Base-by-base conservation (phyloP, 2,113 vertebrate species). In the Irena cyanogastra region DNA sequence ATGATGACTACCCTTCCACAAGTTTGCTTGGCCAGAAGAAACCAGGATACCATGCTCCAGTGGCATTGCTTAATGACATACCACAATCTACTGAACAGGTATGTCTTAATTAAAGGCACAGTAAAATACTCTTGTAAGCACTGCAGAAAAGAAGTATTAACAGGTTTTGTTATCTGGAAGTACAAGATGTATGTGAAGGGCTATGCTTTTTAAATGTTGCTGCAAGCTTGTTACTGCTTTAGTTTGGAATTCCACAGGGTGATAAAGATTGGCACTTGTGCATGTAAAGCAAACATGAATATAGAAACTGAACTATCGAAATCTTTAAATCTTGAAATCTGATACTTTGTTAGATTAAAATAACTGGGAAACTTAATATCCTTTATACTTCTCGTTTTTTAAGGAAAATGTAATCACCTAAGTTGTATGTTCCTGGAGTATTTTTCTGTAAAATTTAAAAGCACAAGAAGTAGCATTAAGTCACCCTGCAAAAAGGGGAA, bases 61-160 rank as follows among this genome's bases (percentile, higher is more conserved):
- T 99, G 97, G 99, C 99, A 47, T 98, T 99, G 96, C 98, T 99
- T 70, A 99, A 99, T 93, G 98, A 99, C 77, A 99, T 99, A 91
- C 99, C 99, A 19, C 99, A 99, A 83, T 99, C 99, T 93, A 99
- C 99, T 80, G 99, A 99, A 95, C 99, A 99, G 98, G 99, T 99
- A 85, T 7, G 0, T 72, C 47, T 50, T 35, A 16, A 33, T 0
- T 59, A 26, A 41, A n/a, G 61, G 31, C 57, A 45, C 23, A 61
- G 1, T 33, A 35, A 44, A 70, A 33, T 33, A 27, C 20, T 65
- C 4, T 3, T 52, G 11, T 15, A 64, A 57, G 20, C 35, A 12
- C 15, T 45, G 37, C 20, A n/a, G 22, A 10, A 42, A 86, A 76
- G 14, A 68, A 41, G 3, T 26, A 8, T n/a, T 56, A 27, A 37